A percentile compares a stretch with the other conserved stretches of the same genome.
Conservation (phyloP, 2,113 vertebrate species). For the Protomyctophum bolini region DNA sequence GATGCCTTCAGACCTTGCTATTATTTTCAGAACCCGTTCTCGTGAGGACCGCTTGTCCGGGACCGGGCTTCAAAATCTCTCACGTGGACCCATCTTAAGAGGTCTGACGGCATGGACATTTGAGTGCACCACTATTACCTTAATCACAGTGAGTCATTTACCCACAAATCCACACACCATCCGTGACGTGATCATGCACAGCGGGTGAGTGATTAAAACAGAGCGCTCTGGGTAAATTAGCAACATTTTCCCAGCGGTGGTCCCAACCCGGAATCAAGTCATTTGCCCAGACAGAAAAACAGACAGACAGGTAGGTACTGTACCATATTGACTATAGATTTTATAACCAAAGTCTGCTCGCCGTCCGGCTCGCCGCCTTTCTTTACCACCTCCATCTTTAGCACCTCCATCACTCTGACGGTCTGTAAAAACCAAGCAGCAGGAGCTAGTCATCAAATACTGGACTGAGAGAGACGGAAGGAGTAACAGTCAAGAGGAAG, state of each 20-base stretch:
- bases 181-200: conserved; percentile 40
- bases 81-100: background rate
- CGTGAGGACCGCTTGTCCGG: background rate
- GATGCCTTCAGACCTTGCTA: background rate
- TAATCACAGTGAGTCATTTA: conserved; percentile 14
- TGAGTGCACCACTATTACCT: conserved; percentile 17
- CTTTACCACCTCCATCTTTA: conserved; percentile 85
- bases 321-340: conserved; percentile 98
- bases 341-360: conserved; percentile 92
- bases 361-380: conserved; percentile 87
- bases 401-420: conserved; percentile 95
- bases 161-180: conserved; percentile 33
- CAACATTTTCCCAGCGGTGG: conserved; percentile 32
- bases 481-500: background rate
- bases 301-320: conserved; percentile 60
- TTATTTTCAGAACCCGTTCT: background rate
- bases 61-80: background rate
- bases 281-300: conserved; percentile 26
- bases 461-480: conserved; percentile 17
- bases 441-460: conserved; percentile 61
- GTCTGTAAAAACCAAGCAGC: conserved; percentile 88
- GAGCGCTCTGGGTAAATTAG: conserved; percentile 34
- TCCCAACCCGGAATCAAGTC: conserved; percentile 71
- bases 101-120: conserved; percentile 31
- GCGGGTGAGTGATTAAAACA: conserved; percentile 23